Percentiles rank a stretch among this genome's conserved stretches.
Evolutionary conservation across 2,888 invertebrate genomes (phyloP).

Genomic region (Watsonalla binaria): DNA sequence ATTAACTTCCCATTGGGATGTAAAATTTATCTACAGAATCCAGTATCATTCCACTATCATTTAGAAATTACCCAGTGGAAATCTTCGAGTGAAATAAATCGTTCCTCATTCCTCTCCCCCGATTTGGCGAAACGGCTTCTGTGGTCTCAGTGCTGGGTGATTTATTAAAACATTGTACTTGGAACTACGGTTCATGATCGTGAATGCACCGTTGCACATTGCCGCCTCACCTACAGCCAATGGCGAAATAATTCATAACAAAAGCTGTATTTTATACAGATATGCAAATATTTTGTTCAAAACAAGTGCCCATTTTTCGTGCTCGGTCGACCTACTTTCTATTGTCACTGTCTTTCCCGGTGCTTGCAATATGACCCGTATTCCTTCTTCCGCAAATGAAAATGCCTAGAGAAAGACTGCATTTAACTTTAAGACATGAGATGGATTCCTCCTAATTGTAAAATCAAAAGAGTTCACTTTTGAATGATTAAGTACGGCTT

Average conservation of each 20-base stretch:
- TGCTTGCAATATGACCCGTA: no score
- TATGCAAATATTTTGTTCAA: neutral
- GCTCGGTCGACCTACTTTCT: neutral
- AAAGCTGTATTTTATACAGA: neutral
- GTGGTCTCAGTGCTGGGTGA: constrained; percentile 48
- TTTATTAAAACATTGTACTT: constrained; percentile 58
- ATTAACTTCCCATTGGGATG: neutral
- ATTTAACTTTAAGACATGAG: no score
- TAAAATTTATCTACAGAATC: constrained; percentile 13
- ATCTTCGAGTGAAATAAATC: constrained; percentile 44
- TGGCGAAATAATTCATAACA: neutral
- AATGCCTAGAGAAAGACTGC: no score
- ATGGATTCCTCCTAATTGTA: no score
- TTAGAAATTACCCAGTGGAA: constrained; percentile 28
- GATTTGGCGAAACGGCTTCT: constrained; percentile 60
- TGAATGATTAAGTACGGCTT: no score
- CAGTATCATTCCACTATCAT: constrained; percentile 32
- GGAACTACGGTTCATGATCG: constrained; percentile 41
- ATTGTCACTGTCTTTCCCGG: neutral
- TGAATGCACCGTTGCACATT: constrained; percentile 46
- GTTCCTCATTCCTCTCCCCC: constrained; percentile 45
- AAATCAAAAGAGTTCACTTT: no score
- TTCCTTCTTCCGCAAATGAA: no score
- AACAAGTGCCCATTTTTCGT: neutral
- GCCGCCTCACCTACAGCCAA: neutral